Evolutionary conservation across 2,797 vertebrate genomes (phyloP).

Genomic region (Sebastolobus alascanus): DNA sequence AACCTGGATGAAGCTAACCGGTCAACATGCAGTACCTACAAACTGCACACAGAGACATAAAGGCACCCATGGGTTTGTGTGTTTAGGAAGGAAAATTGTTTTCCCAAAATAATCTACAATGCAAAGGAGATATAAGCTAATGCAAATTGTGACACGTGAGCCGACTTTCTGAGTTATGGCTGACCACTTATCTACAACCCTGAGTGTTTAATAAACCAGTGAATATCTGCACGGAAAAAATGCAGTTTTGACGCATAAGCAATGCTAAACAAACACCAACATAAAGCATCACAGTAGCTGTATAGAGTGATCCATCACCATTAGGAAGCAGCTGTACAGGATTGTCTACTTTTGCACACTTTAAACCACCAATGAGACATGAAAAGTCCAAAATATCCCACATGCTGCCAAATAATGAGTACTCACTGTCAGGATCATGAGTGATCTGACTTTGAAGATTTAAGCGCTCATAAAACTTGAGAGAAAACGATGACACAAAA

Average conservation of each 20-base stretch:
- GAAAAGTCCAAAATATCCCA: background rate
- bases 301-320: background rate
- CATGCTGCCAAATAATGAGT: background rate
- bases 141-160: background rate
- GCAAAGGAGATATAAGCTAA: background rate
- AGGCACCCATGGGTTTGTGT: background rate
- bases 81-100: too few relatives aligned
- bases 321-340: conserved; percentile 21
- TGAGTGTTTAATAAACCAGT: conserved; percentile 41
- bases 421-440: background rate
- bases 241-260: background rate
- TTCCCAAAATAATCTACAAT: background rate
- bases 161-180: background rate
- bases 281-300: background rate
- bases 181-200: conserved; percentile 26
- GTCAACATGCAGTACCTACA: background rate
- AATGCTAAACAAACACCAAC: background rate
- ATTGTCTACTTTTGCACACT: conserved; percentile 32
- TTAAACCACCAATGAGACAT: conserved; percentile 2
- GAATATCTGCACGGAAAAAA: background rate
- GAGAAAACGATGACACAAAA: background rate
- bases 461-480: background rate
- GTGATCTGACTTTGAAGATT: background rate
- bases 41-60: conserved; percentile 7
- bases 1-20: background rate